A percentile compares a stretch with the other conserved stretches of the same genome.
These are phyloP conservation scores for Acanthosoma haemorrhoidale DNA, from an alignment of 2,888 invertebrate species.

Conservation along the genomic window DNA sequence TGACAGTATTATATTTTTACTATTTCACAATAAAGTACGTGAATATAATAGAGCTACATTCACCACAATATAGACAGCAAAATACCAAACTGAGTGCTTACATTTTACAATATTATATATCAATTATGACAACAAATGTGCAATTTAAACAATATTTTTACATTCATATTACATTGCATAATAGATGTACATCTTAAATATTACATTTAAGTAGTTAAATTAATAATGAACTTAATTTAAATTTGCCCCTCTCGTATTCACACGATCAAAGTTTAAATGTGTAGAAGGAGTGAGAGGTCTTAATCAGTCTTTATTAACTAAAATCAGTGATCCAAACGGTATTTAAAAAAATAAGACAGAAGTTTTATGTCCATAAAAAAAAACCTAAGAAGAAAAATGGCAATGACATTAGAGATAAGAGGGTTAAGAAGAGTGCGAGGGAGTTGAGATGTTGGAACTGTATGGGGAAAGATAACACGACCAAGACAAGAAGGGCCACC, in stretches of 20 bases:
- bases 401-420: background rate
- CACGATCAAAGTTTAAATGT: slow-evolving; percentile 18
- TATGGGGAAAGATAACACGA: background rate
- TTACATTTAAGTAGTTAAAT: slow-evolving; percentile 34
- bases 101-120: slow-evolving; percentile 32
- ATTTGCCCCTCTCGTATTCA: slow-evolving; percentile 33
- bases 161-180: slow-evolving; percentile 33
- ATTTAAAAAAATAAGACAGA: background rate
- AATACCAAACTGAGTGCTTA: slow-evolving; percentile 34
- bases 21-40: slow-evolving; percentile 26
- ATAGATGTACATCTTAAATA: slow-evolving; percentile 33
- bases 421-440: background rate
- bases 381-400: background rate
- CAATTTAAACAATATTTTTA: slow-evolving; percentile 37
- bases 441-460: background rate
- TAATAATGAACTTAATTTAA: slow-evolving; percentile 33
- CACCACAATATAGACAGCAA: slow-evolving; percentile 29
- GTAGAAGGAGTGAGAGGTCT: slow-evolving; percentile 24
- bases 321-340: slow-evolving; percentile 6
- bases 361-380: background rate
- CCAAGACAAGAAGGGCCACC: background rate
- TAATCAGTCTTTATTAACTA: slow-evolving; percentile 30
- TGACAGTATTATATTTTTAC: slow-evolving; percentile 9
- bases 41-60: slow-evolving; percentile 25
- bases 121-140: slow-evolving; percentile 36